Base-by-base conservation (phyloP, 2,113 vertebrate species). In the Catharus bicknelli region DNA sequence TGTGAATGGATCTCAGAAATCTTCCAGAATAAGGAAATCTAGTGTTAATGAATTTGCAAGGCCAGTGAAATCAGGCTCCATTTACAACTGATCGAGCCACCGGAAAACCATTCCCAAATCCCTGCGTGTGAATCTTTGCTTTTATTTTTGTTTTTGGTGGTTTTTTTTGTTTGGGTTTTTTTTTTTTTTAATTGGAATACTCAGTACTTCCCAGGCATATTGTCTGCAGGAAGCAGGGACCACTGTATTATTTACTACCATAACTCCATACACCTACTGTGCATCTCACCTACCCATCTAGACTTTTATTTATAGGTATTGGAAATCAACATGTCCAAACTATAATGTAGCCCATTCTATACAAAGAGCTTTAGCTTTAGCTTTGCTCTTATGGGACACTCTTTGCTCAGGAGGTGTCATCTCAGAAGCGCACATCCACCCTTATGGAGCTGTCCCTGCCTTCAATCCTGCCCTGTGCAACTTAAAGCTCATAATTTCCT, bases 211-310 rank as follows among this genome's bases (percentile, higher is more conserved):
- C 45, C 34, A 51, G 26, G 4, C 7, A 3, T 47, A 4, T 10
- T 42, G 22, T 26, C 26, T 70, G 23, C 47, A 70, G 22, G 55
- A 81, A 62, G 14, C 23, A 54, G 59, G 26, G 61, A 10, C n/a
- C 5, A 13, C 17, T 27, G 0, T 63, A 3, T 62, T 80, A 42
- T 27, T 54, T 64, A 15, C 36, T 73, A 13, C 23, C 9, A 8
- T 23, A 54, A 43, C 68, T 26, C 17, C 32, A 18, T 45, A 23
- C 4, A 70, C 9, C 23, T 43, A 7, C 30, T 0, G 0, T 3
- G 0, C 51, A 54, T 58, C 29, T 70, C 42, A 50, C 14, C n/a
- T 58, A 22, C 34, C 9, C 55, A 30, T 29, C 57, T 50, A 27
- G 34, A 23, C 9, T 84, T 66, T 11, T n/a, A 20, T 62, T 61